Evolutionary conservation across 2,797 vertebrate genomes (phyloP).

Genomic region (Coregonus ussuriensis): DNA sequence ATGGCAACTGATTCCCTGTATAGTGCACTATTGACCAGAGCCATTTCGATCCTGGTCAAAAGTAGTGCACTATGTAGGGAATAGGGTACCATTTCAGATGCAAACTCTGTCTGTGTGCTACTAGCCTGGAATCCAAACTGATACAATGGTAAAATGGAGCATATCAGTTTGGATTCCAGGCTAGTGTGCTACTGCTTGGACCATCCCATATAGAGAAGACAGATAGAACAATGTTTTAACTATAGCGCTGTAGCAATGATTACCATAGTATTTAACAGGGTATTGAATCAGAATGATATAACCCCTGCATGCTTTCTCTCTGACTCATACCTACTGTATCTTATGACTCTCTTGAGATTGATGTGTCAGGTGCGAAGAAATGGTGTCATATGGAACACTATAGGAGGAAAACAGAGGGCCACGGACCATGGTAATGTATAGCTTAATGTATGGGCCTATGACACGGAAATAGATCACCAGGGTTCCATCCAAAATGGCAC

Average conservation of each 20-base stretch:
- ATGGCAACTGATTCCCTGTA: no score
- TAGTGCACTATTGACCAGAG: no score
- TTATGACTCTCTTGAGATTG: neutral
- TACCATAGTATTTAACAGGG: neutral
- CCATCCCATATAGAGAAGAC: neutral
- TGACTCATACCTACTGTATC: neutral
- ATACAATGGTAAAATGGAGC: neutral
- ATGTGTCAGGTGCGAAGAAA: neutral
- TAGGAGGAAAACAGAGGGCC: neutral
- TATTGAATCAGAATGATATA: constrained; percentile 7
- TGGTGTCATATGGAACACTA: neutral
- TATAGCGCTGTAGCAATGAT: neutral
- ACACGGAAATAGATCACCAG: neutral
- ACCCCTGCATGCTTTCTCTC: neutral
- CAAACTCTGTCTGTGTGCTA: neutral
- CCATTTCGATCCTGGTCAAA: no score
- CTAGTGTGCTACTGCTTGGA: neutral
- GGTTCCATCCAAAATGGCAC: neutral
- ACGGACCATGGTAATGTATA: neutral
- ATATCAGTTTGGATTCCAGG: neutral
- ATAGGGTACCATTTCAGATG: no score
- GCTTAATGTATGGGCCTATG: neutral
- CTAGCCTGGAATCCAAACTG: neutral
- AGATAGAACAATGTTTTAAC: neutral
- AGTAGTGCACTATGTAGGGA: no score